These are phyloP conservation scores for Odocoileus hemionus DNA, from an alignment of 2,113 vertebrate genomes.

Conservation along the genomic window DNA sequence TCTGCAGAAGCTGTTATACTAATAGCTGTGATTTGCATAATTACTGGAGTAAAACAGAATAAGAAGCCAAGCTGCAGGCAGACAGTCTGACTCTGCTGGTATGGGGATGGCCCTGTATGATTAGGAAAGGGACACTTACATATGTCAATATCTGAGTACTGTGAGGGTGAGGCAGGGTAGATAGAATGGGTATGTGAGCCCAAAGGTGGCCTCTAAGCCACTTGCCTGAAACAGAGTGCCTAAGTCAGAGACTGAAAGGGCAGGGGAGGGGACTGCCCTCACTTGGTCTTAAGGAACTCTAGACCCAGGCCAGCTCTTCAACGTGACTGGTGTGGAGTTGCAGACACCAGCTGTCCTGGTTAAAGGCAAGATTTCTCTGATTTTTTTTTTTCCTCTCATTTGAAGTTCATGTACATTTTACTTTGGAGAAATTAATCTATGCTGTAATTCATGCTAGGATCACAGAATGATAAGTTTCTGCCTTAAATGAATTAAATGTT, in stretches of 20 bases:
- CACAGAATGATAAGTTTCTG: background rate
- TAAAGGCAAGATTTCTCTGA: background rate
- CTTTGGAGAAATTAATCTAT: background rate
- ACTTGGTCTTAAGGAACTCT: too few species aligned
- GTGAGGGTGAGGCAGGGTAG: background rate
- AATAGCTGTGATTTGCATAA: slow-evolving; percentile 50
- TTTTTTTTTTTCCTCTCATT: background rate
- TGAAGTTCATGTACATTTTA: background rate
- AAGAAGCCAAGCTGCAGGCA: slow-evolving; percentile 7
- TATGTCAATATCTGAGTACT: background rate
- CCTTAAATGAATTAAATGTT: background rate
- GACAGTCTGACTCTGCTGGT: background rate
- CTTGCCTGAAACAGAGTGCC: background rate
- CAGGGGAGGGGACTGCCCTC: background rate
- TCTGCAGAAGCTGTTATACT: slow-evolving; percentile 33
- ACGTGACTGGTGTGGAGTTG: background rate
- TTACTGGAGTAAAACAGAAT: slow-evolving; percentile 11
- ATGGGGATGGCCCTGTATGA: background rate
- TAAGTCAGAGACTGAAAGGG: background rate
- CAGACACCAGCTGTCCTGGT: background rate
- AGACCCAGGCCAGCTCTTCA: background rate
- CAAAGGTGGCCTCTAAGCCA: background rate
- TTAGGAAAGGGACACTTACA: background rate
- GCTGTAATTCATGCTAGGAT: background rate
- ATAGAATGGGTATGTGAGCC: background rate